Conservation (phyloP, 2,888 invertebrate species). For the Drosophila differens region DNA sequence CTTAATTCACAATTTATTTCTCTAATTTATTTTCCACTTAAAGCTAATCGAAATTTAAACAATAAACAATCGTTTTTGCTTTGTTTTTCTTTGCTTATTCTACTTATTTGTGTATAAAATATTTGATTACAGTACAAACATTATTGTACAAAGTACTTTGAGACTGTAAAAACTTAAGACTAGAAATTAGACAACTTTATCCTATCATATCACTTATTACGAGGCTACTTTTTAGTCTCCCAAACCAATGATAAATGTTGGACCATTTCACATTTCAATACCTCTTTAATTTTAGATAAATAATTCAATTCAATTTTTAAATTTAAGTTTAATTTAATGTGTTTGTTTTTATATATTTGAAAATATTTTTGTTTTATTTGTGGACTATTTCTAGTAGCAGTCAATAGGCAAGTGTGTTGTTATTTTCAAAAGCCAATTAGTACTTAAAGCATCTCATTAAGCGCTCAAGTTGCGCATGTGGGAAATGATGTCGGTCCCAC, state of each 20-base stretch:
- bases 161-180: background rate
- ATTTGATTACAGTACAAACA: background rate
- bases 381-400: background rate
- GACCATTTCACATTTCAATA: background rate
- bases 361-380: background rate
- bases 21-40: background rate
- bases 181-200: no score
- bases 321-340: background rate
- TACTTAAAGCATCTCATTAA: background rate
- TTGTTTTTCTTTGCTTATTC: no score
- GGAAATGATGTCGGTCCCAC: conserved; percentile 18
- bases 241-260: background rate
- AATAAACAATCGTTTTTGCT: background rate
- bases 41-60: background rate
- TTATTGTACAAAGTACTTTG: background rate
- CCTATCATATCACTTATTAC: no score
- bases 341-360: background rate
- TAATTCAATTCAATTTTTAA: no score
- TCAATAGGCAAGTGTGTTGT: background rate
- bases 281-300: no score
- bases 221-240: no score
- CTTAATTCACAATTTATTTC: background rate
- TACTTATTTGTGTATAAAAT: no score
- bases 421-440: background rate
- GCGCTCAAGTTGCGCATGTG: background rate